These are phyloP conservation scores for Dryobotodes eremita DNA, from an alignment of 2,888 invertebrate genomes.

Conservation along the genomic window DNA sequence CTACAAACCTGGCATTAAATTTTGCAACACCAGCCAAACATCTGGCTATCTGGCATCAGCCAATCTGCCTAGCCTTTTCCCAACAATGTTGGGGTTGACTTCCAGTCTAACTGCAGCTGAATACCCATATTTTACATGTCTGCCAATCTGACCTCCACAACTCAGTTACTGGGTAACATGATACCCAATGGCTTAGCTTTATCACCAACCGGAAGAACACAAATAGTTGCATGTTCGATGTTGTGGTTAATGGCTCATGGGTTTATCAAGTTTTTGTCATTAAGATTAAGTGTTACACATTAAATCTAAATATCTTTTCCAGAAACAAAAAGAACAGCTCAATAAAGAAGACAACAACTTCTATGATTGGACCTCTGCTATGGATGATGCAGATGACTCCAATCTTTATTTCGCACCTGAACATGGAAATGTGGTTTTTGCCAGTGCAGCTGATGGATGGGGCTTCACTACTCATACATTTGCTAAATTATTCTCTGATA, in stretches of 20 bases:
- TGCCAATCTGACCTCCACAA: not conserved
- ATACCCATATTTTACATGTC: too few relatives aligned
- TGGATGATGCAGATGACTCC: conserved; percentile 96
- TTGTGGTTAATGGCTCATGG: not conserved
- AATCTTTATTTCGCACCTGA: conserved; percentile 98
- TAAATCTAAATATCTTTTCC: conserved; percentile 27
- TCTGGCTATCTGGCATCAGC: too few relatives aligned
- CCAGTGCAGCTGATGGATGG: conserved; percentile 99
- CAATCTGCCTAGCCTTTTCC: not conserved
- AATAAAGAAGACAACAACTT: conserved; percentile 83
- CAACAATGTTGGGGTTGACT: not conserved
- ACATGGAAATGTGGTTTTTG: conserved; percentile 98
- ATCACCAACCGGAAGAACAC: not conserved
- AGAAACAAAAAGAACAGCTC: conserved; percentile 76
- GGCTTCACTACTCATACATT: conserved; percentile 94
- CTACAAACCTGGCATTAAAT: too few relatives aligned
- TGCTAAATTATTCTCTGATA: conserved; percentile 94
- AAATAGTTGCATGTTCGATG: not conserved
- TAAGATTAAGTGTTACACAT: not conserved
- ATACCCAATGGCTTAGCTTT: not conserved
- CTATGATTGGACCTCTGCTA: conserved; percentile 94
- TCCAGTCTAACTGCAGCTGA: too few relatives aligned
- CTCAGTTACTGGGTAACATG: not conserved
- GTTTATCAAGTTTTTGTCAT: not conserved
- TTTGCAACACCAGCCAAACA: too few relatives aligned